phyloP scores from a whole-genome alignment of 2,113 vertebrate genomes.

The Dicrurus megarhynchus region DNA sequence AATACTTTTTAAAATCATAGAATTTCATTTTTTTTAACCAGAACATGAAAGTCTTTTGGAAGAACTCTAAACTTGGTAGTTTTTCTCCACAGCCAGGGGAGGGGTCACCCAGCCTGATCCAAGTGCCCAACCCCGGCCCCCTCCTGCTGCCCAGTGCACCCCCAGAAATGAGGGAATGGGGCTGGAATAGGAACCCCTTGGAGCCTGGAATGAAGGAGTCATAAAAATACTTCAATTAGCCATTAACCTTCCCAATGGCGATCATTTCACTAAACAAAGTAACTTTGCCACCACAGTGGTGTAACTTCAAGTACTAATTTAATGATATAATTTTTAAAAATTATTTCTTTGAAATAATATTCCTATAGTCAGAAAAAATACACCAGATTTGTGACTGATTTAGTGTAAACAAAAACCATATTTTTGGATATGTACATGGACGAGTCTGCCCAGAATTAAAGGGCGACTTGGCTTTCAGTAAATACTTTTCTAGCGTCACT shows the following conservation, averaged over 20 bases:
- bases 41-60: conserved; percentile 78
- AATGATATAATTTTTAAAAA: conserved; percentile 70
- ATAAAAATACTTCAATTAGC: conserved; percentile 73
- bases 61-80: conserved; percentile 72
- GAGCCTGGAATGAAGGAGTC: conserved; percentile 72
- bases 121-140: conserved; percentile 32
- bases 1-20: conserved; percentile 82
- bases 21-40: conserved; percentile 72
- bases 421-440: conserved; percentile 71
- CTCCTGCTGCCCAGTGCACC: conserved; percentile 55
- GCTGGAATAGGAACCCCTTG: conserved; percentile 57
- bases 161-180: conserved; percentile 28
- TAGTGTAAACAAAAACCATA: conserved; percentile 67
- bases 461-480: conserved; percentile 63
- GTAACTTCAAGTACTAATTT: conserved; percentile 79
- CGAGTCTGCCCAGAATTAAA: conserved; percentile 48
- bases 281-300: conserved; percentile 65
- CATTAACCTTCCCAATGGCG: conserved; percentile 72
- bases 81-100: conserved; percentile 50
- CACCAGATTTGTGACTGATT: conserved; percentile 74
- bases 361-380: conserved; percentile 79
- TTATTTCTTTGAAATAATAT: conserved; percentile 81
- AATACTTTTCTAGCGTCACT: conserved; percentile 22
- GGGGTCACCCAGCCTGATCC: conserved; percentile 28
- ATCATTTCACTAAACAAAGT: conserved; percentile 62